Evolutionary conservation across 2,797 vertebrate genomes (phyloP).

Genomic region (Tapera naevia): DNA sequence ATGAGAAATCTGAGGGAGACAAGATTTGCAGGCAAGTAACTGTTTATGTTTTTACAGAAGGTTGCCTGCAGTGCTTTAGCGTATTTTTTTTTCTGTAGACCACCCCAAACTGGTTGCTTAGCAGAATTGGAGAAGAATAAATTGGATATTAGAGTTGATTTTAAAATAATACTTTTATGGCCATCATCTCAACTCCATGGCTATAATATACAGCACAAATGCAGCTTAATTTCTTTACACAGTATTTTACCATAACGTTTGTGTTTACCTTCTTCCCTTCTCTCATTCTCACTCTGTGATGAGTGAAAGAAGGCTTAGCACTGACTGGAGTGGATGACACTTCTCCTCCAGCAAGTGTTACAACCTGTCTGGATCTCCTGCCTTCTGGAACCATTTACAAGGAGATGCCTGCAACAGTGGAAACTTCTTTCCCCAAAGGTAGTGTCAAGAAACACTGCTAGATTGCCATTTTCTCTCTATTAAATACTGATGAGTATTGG

Average conservation of each 20-base stretch:
- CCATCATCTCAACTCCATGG: background rate
- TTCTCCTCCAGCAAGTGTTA: background rate
- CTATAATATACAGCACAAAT: background rate
- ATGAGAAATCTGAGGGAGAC: slow-evolving; percentile 3
- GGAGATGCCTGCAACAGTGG: background rate
- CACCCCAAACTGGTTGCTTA: background rate
- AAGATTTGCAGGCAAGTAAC: slow-evolving; percentile 7
- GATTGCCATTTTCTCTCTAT: slow-evolving; percentile 43
- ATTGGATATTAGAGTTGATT: background rate
- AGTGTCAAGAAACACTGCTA: background rate
- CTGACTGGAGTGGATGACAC: background rate
- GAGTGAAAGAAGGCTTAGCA: background rate
- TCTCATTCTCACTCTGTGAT: background rate
- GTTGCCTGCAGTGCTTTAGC: slow-evolving; percentile 23
- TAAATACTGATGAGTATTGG: slow-evolving; percentile 21
- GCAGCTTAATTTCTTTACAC: background rate
- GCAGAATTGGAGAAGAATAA: background rate
- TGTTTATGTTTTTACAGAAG: slow-evolving; percentile 43
- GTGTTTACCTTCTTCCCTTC: background rate
- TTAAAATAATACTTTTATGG: background rate
- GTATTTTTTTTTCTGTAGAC: background rate
- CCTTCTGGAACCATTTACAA: slow-evolving; percentile 32
- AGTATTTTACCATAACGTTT: background rate
- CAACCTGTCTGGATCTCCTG: background rate
- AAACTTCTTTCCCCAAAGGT: slow-evolving; percentile 21